Conservation (phyloP, 2,888 invertebrate species). For the Dasysyrphus albostriatus region DNA sequence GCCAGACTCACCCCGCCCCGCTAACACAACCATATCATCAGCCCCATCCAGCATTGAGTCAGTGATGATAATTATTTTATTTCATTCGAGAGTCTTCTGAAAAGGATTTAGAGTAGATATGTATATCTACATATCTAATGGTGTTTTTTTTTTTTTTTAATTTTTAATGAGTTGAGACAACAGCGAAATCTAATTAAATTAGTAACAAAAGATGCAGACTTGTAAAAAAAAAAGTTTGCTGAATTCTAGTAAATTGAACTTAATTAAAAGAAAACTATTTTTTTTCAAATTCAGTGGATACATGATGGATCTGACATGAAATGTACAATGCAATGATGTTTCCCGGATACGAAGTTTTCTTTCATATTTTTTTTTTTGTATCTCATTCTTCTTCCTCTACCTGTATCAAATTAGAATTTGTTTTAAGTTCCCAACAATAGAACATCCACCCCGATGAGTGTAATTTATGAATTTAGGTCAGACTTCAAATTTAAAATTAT, state of each 20-base stretch:
- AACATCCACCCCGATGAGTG: not conserved
- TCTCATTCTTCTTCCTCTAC: not conserved
- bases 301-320: not conserved
- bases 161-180: constrained; percentile 42
- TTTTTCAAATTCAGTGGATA: not conserved
- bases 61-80: constrained; percentile 69
- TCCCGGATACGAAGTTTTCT: constrained; percentile 8
- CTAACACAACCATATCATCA: not conserved
- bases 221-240: not conserved
- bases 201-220: constrained; percentile 33
- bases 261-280: constrained; percentile 9
- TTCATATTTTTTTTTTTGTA: not conserved
- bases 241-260: constrained; percentile 12
- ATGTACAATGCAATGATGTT: constrained; percentile 4
- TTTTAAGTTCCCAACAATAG: not conserved
- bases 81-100: constrained; percentile 50
- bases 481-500: not conserved
- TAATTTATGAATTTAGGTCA: not conserved
- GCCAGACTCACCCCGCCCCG: not conserved
- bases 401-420: not conserved
- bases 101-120: constrained; percentile 53
- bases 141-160: constrained; percentile 8
- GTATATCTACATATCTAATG: constrained; percentile 27
- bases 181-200: constrained; percentile 61
- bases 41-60: constrained; percentile 1